phyloP scores from a whole-genome alignment of 2,797 vertebrate species.

The Esox masquinongy region DNA sequence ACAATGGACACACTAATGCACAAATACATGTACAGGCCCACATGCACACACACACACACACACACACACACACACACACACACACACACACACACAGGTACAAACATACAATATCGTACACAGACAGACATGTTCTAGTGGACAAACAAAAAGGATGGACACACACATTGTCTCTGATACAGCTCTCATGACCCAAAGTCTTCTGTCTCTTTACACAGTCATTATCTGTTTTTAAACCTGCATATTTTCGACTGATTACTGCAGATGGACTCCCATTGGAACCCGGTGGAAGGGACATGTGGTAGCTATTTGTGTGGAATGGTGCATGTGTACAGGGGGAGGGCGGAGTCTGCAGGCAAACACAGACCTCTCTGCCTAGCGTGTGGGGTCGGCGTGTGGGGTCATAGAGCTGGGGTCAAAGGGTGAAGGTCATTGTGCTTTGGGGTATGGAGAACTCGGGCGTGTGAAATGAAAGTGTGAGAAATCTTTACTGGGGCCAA shows the following conservation, averaged over 20 bases:
- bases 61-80: conserved; percentile 16
- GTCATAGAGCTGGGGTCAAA: not conserved
- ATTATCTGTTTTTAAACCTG: conserved; percentile 70
- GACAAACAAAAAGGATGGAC: conserved; percentile 22
- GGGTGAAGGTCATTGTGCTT: not conserved
- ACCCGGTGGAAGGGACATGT: conserved; percentile 82
- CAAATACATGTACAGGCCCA: conserved; percentile 20
- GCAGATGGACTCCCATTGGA: conserved; percentile 86
- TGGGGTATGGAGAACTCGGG: not conserved
- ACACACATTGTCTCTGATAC: conserved; percentile 44
- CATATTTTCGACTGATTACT: conserved; percentile 82
- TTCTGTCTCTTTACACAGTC: conserved; percentile 55
- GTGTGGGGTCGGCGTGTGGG: not conserved
- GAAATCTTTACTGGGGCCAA: too few species aligned
- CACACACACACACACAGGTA: conserved; percentile 26
- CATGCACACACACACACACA: not conserved
- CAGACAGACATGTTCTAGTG: not conserved
- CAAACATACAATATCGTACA: conserved; percentile 38
- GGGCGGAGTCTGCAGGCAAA: conserved; percentile 47
- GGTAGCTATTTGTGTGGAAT: conserved; percentile 95
- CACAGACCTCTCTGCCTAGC: conserved; percentile 35
- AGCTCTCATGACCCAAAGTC: conserved; percentile 49
- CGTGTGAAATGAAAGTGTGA: not conserved
- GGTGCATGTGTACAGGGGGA: conserved; percentile 66
- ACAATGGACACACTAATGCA: not conserved